Evolutionary conservation across 1,140 invertebrate species (phyloP), one percentile per base, ranked within the genome.

Genomic region (Aricia agestis): DNA sequence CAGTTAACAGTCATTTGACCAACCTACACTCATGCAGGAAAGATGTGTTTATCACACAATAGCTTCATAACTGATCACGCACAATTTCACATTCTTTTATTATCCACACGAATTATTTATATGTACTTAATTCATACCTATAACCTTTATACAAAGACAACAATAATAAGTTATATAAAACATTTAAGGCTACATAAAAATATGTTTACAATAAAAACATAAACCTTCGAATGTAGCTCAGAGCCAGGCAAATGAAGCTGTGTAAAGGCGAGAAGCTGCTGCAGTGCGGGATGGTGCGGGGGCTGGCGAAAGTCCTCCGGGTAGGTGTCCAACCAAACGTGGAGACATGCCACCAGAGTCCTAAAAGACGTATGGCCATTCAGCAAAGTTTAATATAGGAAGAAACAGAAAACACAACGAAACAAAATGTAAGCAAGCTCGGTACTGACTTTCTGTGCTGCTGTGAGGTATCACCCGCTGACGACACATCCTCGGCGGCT

Each of bases 241-340:
- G 97, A 95, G 74, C 95, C 94, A 59, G 97, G 95, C 71, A 98
- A 91, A 78, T 95, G 94, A 73, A 96, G 94, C 76, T 95, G 94
- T 69, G 97, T 97, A 91, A 99, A 98, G 68, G 95, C 94, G 71
- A 98, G 93, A 68, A 99, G 93, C 86, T 96, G 94, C 66, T 94
- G 92, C 72, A 99, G 94, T 75, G 95, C 94, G n/a, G 95, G 93
- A 90, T 97, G 96, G 77, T 94, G 93, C 58, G 97, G 97, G n/a
- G 96, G 94, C 76, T 98, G 96, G 67, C 95, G 95, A 94, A 99
- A 99, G 91, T 99, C 98, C 89, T 99, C 98, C 58, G 97, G 96
- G 87, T 98, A 99, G 63, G 96, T 96, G 87, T 99, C 98, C 77
- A 99, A 90, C 98, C 98, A 99, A 7, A 99, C 97, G 83, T 98